phyloP scores from a whole-genome alignment of 2,888 invertebrate species.

The Apeira syringaria region DNA sequence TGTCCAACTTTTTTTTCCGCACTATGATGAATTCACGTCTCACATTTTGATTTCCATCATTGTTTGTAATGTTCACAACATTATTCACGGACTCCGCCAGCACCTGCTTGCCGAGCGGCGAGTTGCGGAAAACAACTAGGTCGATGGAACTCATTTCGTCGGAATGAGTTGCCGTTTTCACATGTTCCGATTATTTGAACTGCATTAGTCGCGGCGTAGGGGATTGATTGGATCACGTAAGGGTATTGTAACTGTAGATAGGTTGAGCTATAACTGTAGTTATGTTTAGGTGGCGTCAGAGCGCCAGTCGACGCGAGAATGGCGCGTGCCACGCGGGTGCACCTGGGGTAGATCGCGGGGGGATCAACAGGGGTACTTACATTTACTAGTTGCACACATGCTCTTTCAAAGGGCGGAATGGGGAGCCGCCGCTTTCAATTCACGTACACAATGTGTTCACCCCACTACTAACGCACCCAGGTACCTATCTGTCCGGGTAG shows the following conservation, averaged over 20 bases:
- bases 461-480: conserved; percentile 31
- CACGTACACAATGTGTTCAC: conserved; percentile 35
- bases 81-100: conserved; percentile 86
- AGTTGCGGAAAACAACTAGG: conserved; percentile 84
- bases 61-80: conserved; percentile 80
- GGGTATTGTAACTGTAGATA: conserved; percentile 3
- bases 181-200: conserved; percentile 66
- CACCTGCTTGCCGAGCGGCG: conserved; percentile 85
- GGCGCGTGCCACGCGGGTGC: conserved; percentile 79
- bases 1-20: conserved; percentile 76
- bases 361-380: conserved; percentile 82
- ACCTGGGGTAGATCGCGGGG: conserved; percentile 79
- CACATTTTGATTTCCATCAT: conserved; percentile 58
- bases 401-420: conserved; percentile 74
- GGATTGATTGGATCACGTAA: conserved; percentile 52
- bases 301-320: conserved; percentile 77
- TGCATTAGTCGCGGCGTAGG: conserved; percentile 49
- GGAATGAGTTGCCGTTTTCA: conserved; percentile 61
- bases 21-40: conserved; percentile 81
- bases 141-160: conserved; percentile 82
- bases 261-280: conserved; percentile 42
- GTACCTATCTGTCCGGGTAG: conserved; percentile 27
- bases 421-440: conserved; percentile 58
- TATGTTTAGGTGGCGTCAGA: conserved; percentile 69
- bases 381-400: conserved; percentile 79